These are phyloP conservation scores for Protomyctophum bolini DNA, from an alignment of 2,113 vertebrate species.

Conservation along the genomic window DNA sequence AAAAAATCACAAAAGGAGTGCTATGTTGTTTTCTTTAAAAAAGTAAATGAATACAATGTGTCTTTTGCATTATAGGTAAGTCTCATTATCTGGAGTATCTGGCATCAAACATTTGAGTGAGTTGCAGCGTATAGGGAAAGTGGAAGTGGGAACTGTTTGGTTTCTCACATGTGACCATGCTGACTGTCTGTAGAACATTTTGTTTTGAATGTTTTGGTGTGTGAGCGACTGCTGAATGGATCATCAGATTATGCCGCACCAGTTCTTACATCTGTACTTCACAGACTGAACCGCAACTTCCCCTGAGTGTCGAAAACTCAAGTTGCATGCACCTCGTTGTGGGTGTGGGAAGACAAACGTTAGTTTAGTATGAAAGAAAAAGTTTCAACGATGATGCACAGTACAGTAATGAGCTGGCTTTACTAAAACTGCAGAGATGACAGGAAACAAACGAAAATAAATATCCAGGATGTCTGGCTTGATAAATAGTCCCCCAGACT, in stretches of 20 bases:
- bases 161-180: slow-evolving; percentile 29
- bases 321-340: slow-evolving; percentile 22
- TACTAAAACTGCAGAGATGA: not conserved
- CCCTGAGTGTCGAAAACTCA: slow-evolving; percentile 8
- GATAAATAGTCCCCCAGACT: too few species aligned
- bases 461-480: slow-evolving; percentile 1
- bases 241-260: slow-evolving; percentile 6
- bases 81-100: too few species aligned
- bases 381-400: not conserved
- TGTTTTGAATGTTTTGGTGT: slow-evolving; percentile 35
- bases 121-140: slow-evolving; percentile 34
- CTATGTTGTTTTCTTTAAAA: too few species aligned
- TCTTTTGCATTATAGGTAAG: too few species aligned
- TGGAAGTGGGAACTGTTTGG: slow-evolving; percentile 30
- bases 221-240: not conserved
- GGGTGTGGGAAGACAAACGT: slow-evolving; percentile 12
- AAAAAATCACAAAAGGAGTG: not conserved
- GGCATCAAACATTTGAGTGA: not conserved
- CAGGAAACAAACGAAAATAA: not conserved
- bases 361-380: slow-evolving; percentile 1
- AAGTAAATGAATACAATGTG: too few species aligned
- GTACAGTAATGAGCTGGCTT: not conserved
- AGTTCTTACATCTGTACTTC: slow-evolving; percentile 4
- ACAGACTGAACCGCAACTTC: slow-evolving; percentile 58
- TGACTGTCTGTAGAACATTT: slow-evolving; percentile 20